Conservation (phyloP, 1,140 invertebrate genomes). For the Telenomus remus region DNA sequence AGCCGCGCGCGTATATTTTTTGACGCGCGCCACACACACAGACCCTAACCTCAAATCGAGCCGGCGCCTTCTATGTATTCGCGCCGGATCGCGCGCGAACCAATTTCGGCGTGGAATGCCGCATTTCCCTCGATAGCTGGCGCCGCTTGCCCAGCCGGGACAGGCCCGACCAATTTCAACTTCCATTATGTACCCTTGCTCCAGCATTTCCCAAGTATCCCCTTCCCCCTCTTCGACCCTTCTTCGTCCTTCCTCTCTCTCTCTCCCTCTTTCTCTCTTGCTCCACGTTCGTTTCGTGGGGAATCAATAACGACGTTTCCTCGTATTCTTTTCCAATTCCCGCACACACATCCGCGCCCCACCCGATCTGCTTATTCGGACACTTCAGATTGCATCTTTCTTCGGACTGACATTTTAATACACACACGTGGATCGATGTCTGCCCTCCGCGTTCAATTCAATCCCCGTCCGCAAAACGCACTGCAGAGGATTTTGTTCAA, state of each 20-base stretch:
- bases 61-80: conserved; percentile 60
- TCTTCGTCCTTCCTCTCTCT: conserved; percentile 44
- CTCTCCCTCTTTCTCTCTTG: conserved; percentile 7
- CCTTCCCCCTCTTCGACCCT: conserved; percentile 18
- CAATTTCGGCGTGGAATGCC: conserved; percentile 73
- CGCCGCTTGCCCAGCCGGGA: conserved; percentile 69
- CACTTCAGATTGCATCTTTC: conserved; percentile 47
- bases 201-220: conserved; percentile 67
- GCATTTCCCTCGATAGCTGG: conserved; percentile 71
- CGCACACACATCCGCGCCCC: conserved; percentile 40
- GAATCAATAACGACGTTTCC: conserved; percentile 60
- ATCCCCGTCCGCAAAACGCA: too few relatives aligned
- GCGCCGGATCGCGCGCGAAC: conserved; percentile 65
- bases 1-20: conserved; percentile 64
- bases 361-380: conserved; percentile 37
- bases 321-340: conserved; percentile 58
- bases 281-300: conserved; percentile 45
- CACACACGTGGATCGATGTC: conserved; percentile 1
- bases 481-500: too few relatives aligned
- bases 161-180: conserved; percentile 75
- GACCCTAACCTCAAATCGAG: conserved; percentile 67
- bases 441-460: too few relatives aligned
- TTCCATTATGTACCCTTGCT: conserved; percentile 73
- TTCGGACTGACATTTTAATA: conserved; percentile 45
- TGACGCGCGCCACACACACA: conserved; percentile 53